phyloP scores from a whole-genome alignment of 2,888 invertebrate species.

The Fragum whitleyi region DNA sequence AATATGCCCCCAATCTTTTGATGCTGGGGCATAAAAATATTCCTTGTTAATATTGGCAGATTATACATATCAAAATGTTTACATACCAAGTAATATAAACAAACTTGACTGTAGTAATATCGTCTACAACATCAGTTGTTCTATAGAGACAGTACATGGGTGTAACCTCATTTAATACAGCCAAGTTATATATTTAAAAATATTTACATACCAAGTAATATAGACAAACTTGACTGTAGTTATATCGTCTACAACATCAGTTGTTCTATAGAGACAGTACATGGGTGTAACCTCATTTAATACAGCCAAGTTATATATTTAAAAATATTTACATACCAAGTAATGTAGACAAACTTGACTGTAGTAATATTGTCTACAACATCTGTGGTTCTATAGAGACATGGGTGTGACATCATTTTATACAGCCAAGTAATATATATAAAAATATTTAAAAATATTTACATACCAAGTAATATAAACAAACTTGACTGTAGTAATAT shows the following conservation, averaged over 20 bases:
- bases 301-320: conserved; percentile 14
- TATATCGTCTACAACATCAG: conserved; percentile 81
- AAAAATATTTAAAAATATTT: no score
- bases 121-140: conserved; percentile 80
- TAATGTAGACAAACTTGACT: conserved; percentile 84
- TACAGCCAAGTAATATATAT: no score
- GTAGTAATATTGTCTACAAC: conserved; percentile 81
- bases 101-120: conserved; percentile 83
- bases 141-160: conserved; percentile 82
- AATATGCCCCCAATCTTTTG: no score
- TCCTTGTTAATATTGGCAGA: conserved; percentile 60
- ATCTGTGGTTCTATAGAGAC: conserved; percentile 80
- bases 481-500: conserved; percentile 83
- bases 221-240: conserved; percentile 84
- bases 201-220: conserved; percentile 80
- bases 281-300: conserved; percentile 78
- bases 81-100: conserved; percentile 83
- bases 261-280: conserved; percentile 81
- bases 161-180: conserved; percentile 69
- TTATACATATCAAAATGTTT: no score
- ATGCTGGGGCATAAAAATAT: no score
- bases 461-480: conserved; percentile 83
- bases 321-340: conserved; percentile 75
- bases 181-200: no score
- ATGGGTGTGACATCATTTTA: conserved; percentile 75